Evolutionary conservation across 1,140 invertebrate genomes (phyloP).

Genomic region (Drosophila mauritiana): DNA sequence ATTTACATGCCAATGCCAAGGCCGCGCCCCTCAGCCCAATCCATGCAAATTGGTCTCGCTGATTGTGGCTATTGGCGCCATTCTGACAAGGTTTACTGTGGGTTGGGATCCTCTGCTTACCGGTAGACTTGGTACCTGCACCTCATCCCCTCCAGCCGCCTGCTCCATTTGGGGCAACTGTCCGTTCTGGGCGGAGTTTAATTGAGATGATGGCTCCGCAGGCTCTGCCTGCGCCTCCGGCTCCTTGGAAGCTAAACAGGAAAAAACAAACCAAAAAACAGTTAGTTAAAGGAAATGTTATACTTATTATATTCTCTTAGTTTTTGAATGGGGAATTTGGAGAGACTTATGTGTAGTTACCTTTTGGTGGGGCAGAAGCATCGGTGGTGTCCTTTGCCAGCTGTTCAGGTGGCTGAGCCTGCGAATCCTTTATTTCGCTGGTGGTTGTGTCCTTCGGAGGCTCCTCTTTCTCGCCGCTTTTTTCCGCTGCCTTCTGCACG

Average conservation of each 20-base stretch:
- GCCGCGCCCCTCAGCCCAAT: conserved; percentile 47
- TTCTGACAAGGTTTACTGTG: conserved; percentile 54
- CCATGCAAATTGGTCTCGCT: conserved; percentile 75
- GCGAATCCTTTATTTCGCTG: conserved; percentile 10
- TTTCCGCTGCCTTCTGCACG: conserved; percentile 1
- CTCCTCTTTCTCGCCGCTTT: conserved; percentile 6
- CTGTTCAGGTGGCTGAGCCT: conserved; percentile 23
- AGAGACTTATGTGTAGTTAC: conserved; percentile 61
- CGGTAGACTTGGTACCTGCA: conserved; percentile 51
- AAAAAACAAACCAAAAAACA: background rate
- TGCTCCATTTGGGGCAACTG: conserved; percentile 10
- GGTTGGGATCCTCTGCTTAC: conserved; percentile 64
- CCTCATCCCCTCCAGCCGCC: conserved; percentile 1
- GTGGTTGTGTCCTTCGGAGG: conserved; percentile 7
- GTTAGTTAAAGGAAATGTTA: background rate
- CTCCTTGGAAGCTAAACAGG: conserved; percentile 25
- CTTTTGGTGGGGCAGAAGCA: conserved; percentile 41
- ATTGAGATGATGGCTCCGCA: conserved; percentile 10
- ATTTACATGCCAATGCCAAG: conserved; percentile 39
- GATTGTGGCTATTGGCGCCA: conserved; percentile 78
- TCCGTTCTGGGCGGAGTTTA: conserved; percentile 33
- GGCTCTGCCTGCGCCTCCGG: conserved; percentile 9
- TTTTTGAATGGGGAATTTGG: background rate
- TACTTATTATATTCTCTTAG: too few relatives aligned
- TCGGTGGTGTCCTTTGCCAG: conserved; percentile 33